phyloP scores from a whole-genome alignment of 64 coral and sea anemone genomes.

The Porites australiensis region DNA sequence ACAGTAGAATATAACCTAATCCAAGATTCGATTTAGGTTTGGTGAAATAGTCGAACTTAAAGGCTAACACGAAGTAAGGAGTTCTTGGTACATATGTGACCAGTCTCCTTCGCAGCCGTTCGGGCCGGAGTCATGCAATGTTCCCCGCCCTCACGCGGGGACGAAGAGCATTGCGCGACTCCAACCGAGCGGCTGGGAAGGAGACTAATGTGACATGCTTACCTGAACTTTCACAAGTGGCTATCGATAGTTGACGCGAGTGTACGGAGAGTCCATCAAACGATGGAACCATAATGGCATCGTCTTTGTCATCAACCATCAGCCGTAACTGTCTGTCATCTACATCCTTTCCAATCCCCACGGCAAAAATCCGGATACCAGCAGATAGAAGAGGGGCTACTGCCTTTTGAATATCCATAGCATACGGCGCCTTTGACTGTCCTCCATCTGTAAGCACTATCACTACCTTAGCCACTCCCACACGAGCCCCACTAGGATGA shows the following conservation, averaged over 20 bases:
- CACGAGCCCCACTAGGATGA: neutral
- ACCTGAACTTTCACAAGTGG: constrained; percentile 51
- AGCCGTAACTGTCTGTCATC: constrained; percentile 25
- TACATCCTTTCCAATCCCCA: constrained; percentile 62
- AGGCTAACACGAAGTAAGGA: no score
- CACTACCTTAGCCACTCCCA: constrained; percentile 13
- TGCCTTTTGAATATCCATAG: constrained; percentile 34
- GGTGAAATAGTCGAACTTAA: no score
- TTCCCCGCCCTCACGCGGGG: no score
- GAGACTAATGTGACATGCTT: neutral
- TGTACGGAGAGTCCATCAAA: constrained; percentile 34
- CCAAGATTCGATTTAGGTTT: no score
- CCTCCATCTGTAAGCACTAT: constrained; percentile 7
- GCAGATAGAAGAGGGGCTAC: constrained; percentile 23
- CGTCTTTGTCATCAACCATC: constrained; percentile 53
- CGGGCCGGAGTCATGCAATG: no score
- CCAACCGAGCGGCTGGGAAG: no score
- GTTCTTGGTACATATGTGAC: no score
- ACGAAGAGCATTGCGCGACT: no score
- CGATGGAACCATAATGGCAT: constrained; percentile 51
- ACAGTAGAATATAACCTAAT: no score
- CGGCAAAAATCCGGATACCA: constrained; percentile 56
- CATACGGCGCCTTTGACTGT: neutral
- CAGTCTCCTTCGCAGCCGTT: no score
- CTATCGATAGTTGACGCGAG: constrained; percentile 55